Percentiles rank a stretch among this genome's conserved stretches.
phyloP scores from a whole-genome alignment of 2,888 invertebrate species.

The Cryptops parisi region DNA sequence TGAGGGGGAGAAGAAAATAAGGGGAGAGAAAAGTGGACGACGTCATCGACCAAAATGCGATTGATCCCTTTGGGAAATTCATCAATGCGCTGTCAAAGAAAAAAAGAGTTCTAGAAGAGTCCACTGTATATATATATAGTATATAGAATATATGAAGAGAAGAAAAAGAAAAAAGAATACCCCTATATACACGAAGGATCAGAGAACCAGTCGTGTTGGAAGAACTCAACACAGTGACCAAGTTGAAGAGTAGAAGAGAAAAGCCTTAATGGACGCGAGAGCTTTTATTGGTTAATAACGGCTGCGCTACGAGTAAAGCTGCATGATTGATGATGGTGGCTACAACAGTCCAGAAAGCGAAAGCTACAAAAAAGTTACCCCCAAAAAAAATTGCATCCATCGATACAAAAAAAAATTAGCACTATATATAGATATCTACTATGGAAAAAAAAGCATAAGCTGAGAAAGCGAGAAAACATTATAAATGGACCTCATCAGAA shows the following conservation, averaged over 20 bases:
- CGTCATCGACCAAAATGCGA: not conserved
- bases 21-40: not conserved
- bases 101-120: no score
- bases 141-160: not conserved
- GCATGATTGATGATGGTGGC: conserved; percentile 9
- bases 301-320: not conserved
- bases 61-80: conserved; percentile 10
- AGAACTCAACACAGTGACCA: not conserved
- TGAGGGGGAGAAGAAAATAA: not conserved
- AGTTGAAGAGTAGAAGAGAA: not conserved
- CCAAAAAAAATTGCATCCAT: not conserved
- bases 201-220: no score
- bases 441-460: not conserved
- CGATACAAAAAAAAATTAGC: no score
- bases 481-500: conserved; percentile 9
- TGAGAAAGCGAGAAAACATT: conserved; percentile 2
- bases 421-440: not conserved
- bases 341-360: not conserved
- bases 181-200: no score
- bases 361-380: not conserved
- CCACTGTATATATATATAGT: no score
- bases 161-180: not conserved
- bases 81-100: conserved; percentile 3
- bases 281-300: conserved; percentile 9
- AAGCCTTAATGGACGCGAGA: not conserved